phyloP scores from a whole-genome alignment of 2,888 invertebrate genomes.

The Tanypteryx hageni region DNA sequence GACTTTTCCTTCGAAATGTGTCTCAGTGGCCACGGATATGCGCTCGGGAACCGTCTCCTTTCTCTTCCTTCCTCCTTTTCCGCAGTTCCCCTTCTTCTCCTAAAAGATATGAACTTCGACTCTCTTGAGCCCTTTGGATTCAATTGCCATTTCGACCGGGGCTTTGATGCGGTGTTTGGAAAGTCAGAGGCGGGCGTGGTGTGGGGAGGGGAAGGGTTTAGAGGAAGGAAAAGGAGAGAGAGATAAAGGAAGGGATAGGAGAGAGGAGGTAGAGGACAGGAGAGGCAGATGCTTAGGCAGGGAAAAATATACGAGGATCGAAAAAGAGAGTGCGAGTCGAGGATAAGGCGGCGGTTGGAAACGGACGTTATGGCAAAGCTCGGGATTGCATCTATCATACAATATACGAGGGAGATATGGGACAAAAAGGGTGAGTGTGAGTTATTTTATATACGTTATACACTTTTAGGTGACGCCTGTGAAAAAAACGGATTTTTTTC shows the following conservation, averaged over 20 bases:
- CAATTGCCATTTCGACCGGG: constrained; percentile 8
- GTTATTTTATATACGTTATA: background rate
- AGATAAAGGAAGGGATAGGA: background rate
- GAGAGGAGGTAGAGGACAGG: background rate
- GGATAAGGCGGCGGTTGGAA: background rate
- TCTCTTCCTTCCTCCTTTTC: background rate
- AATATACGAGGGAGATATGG: background rate
- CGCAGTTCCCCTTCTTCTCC: background rate
- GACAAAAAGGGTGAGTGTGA: background rate
- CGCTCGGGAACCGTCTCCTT: background rate
- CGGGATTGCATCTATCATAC: background rate
- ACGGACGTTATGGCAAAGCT: background rate
- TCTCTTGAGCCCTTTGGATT: constrained; percentile 2
- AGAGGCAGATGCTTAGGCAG: background rate
- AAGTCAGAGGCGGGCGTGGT: too few relatives aligned
- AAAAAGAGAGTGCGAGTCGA: background rate
- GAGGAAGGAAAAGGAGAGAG: background rate
- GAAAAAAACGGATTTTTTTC: too few relatives aligned
- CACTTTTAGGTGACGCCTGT: background rate
- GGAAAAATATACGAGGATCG: background rate
- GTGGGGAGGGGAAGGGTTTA: background rate
- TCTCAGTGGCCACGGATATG: background rate
- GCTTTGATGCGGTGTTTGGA: background rate
- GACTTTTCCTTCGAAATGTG: background rate
- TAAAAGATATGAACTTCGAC: constrained; percentile 20